Base-by-base conservation (phyloP, 1,140 invertebrate species). In the Drosophila mojavensis region DNA sequence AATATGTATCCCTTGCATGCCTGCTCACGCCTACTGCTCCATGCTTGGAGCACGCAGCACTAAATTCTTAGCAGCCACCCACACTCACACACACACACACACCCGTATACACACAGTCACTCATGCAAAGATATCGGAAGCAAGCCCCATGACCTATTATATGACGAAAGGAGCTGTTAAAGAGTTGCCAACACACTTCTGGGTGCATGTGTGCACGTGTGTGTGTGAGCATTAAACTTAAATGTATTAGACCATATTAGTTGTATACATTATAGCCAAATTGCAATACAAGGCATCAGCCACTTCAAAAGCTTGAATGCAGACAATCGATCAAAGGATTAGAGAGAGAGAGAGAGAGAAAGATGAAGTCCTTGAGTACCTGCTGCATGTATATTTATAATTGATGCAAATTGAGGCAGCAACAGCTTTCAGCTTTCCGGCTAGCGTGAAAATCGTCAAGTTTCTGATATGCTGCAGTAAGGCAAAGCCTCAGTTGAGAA, bases 1-100 rank as follows among this genome's bases (percentile, higher is more conserved):
- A 88, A 83, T 88, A 88, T 88, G 83, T 88, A 88, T 83, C 85
- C 81, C 76, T 83, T 80, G 83, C 79, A 83, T 77, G 83, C 79
- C 66, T 59, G 41, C 72, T 73, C 69, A 78, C 77, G 77, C 83
- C 83, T 86, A 86, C 75, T 79, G 69, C 71, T 43, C 20, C 24
- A 36, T 54, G 59, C 62, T 68, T 60, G 74, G 53, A 70, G 62
- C 62, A 68, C 64, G 74, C 56, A 67, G 54, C 68, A 86, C 59
- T 70, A 70, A 86, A 79, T 86, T 81, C 64, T 64, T 75, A 51
- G 66, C 62, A 56, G 54, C 28, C 20, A 9, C 63, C 20, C 30
- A 66, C 50, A 56, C 28, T 36, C 24, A 28, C 33, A 51, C 47
- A 10, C 26, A 48, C n/a, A 47, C 26, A 28, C 10, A n/a, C 11